phyloP scores from a whole-genome alignment of 2,113 vertebrate species.

The Ciconia maguari region DNA sequence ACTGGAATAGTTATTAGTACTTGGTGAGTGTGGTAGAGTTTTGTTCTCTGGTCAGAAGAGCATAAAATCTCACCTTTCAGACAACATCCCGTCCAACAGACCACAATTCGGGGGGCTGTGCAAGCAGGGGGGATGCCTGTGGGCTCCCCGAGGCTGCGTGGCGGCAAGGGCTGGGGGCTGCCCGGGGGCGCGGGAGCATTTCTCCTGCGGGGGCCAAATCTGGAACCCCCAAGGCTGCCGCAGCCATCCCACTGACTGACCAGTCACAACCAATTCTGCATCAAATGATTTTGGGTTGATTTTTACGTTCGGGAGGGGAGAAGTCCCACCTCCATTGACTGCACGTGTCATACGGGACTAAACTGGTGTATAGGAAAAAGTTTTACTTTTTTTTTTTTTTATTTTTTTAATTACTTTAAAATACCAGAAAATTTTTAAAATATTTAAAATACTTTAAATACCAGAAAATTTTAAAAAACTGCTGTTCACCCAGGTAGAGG shows the following conservation, averaged over 20 bases:
- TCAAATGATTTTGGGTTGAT: not conserved
- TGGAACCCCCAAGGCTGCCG: not conserved
- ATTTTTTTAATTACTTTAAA: not conserved
- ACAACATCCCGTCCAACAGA: too few species aligned
- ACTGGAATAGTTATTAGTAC: not conserved
- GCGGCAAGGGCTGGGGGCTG: not conserved
- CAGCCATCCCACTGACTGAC: accelerated
- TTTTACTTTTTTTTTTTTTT: not conserved
- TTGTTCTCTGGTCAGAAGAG: not conserved
- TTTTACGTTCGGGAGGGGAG: not conserved
- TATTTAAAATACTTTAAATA: not conserved
- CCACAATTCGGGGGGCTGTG: not conserved
- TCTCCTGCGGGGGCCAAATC: not conserved
- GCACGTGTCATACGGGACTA: accelerated
- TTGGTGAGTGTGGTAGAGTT: accelerated
- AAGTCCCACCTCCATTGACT: not conserved
- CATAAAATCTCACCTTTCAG: too few species aligned
- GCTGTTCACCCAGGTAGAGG: not conserved
- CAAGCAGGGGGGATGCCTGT: not conserved
- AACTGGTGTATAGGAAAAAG: not conserved
- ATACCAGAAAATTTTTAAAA: not conserved
- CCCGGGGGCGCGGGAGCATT: accelerated
- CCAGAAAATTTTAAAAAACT: not conserved
- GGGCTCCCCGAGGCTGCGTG: too few species aligned
- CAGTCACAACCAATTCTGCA: not conserved